Percentiles rank a stretch among this genome's conserved stretches.
These are phyloP conservation scores for Eospalax fontanierii DNA, from an alignment of 2,797 vertebrate genomes.

Conservation along the genomic window DNA sequence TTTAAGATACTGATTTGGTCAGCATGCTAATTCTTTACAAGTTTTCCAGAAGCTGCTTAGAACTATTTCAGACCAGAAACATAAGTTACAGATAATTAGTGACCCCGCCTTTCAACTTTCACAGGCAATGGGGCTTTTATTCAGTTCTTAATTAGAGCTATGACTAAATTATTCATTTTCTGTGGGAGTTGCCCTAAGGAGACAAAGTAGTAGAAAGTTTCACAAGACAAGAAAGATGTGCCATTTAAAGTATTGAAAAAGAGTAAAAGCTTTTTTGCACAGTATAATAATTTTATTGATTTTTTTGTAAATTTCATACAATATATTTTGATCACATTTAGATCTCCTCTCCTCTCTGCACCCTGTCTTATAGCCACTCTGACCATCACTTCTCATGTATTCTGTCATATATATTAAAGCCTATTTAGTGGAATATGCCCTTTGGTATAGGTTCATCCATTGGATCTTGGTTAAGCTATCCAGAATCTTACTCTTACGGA, in stretches of 20 bases:
- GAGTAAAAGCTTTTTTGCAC: background rate
- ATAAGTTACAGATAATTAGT: constrained; percentile 70
- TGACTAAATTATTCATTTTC: constrained; percentile 80
- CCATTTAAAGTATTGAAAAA: constrained; percentile 65
- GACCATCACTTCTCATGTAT: too few relatives aligned
- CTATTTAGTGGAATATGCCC: too few relatives aligned
- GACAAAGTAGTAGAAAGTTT: constrained; percentile 72
- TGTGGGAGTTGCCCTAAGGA: constrained; percentile 63
- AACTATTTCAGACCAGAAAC: constrained; percentile 52
- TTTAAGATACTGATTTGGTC: background rate
- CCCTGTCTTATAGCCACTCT: too few relatives aligned
- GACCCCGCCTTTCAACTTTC: constrained; percentile 34
- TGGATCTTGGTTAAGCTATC: too few relatives aligned
- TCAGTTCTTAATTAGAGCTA: constrained; percentile 79
- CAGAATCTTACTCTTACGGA: too few relatives aligned
- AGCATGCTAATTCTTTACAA: background rate
- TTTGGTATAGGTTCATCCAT: too few relatives aligned
- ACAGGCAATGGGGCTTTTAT: constrained; percentile 17
- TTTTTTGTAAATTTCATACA: too few relatives aligned
- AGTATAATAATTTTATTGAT: too few relatives aligned
- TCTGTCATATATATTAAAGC: too few relatives aligned
- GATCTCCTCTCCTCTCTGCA: too few relatives aligned
- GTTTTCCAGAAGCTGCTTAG: background rate
- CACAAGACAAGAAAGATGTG: constrained; percentile 65
- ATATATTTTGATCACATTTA: too few relatives aligned